Conservation (phyloP, 1,140 invertebrate species). For the Aphelinus certus region DNA sequence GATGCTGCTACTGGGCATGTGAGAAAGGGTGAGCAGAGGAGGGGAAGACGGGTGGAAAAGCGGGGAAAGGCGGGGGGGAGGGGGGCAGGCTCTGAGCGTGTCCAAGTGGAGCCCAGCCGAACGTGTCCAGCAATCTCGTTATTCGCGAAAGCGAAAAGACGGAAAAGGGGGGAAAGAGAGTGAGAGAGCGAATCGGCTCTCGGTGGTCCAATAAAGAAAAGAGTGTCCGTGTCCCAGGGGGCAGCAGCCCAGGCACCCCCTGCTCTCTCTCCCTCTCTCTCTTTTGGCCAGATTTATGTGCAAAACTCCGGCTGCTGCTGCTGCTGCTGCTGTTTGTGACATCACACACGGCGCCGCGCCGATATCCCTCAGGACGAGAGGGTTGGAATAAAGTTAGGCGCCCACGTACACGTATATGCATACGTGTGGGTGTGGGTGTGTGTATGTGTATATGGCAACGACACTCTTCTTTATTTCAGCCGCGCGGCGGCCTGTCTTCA, state of each 20-base stretch:
- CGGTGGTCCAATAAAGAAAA: constrained; percentile 65
- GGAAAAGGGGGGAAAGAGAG: constrained; percentile 46
- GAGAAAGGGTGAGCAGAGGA: too few species aligned
- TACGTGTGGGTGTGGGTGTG: background rate
- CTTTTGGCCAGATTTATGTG: constrained; percentile 64
- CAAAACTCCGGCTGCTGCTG: constrained; percentile 58
- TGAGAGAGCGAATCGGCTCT: constrained; percentile 43
- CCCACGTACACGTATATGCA: constrained; percentile 5
- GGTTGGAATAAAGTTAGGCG: constrained; percentile 58
- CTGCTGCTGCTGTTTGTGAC: too few species aligned
- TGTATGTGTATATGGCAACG: background rate
- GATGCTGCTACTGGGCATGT: too few species aligned
- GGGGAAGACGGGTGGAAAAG: background rate
- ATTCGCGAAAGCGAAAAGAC: constrained; percentile 52
- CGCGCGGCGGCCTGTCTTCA: too few species aligned
- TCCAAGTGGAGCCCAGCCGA: background rate
- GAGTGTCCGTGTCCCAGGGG: constrained; percentile 60
- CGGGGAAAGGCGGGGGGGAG: too few species aligned
- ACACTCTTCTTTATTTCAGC: too few species aligned
- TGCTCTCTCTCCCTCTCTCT: background rate
- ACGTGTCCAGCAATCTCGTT: constrained; percentile 44
- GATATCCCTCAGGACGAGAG: constrained; percentile 58
- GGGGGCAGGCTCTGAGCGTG: background rate
- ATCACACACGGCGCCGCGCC: constrained; percentile 40
- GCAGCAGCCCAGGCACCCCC: background rate